phyloP scores from a whole-genome alignment of 2,888 invertebrate species.

The Plutella xylostella region DNA sequence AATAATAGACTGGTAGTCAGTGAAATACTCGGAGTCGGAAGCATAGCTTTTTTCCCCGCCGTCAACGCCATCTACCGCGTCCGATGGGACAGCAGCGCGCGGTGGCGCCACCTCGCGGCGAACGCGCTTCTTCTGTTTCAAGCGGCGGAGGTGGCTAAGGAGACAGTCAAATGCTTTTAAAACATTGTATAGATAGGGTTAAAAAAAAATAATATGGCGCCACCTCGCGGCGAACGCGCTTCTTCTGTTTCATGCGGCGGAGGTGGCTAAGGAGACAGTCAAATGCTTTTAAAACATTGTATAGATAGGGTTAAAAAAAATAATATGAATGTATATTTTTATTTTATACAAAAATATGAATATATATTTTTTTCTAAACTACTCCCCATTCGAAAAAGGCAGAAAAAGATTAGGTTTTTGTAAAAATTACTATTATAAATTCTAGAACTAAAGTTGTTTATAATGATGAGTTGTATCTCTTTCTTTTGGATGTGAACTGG shows the following conservation, averaged over 20 bases:
- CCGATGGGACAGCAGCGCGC: slow-evolving; percentile 15
- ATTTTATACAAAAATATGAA: background rate
- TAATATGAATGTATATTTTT: no score
- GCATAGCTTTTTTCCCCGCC: slow-evolving; percentile 38
- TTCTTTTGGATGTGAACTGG: no score
- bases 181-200: no score
- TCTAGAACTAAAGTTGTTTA: no score
- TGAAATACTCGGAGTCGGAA: slow-evolving; percentile 56
- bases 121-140: slow-evolving; percentile 33
- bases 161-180: background rate
- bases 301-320: no score
- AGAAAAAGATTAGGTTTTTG: no score
- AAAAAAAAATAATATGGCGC: no score
- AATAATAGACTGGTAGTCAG: slow-evolving; percentile 53
- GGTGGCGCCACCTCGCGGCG: slow-evolving; percentile 22
- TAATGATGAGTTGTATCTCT: no score
- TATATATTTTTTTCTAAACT: slow-evolving; percentile 1
- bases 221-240: slow-evolving; percentile 26
- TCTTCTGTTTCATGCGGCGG: slow-evolving; percentile 35
- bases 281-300: background rate
- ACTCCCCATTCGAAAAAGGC: no score
- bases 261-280: slow-evolving; percentile 28
- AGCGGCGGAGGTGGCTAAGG: slow-evolving; percentile 35
- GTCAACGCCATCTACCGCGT: slow-evolving; percentile 27
- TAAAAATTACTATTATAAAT: no score